Conservation (phyloP, 2,888 invertebrate species). For the Crematogaster levior region DNA sequence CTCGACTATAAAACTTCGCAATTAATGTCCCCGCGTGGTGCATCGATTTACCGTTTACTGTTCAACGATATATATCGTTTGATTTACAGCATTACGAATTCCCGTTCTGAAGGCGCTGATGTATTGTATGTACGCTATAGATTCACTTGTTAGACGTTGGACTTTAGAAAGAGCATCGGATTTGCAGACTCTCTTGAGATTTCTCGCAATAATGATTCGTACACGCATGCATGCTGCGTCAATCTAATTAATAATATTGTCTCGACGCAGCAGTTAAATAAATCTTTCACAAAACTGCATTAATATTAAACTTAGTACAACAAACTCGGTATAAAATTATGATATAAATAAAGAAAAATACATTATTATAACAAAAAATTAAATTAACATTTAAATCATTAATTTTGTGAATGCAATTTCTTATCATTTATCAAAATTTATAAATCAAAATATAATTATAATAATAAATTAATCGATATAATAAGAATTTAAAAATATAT, state of each 20-base stretch:
- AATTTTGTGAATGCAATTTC: background rate
- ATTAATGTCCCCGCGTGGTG: constrained; percentile 61
- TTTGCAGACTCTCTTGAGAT: constrained; percentile 63
- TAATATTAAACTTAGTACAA: background rate
- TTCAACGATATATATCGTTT: constrained; percentile 49
- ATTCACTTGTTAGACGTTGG: constrained; percentile 58
- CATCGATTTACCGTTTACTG: constrained; percentile 69
- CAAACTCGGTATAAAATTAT: no score
- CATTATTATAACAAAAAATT: background rate
- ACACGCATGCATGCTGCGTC: constrained; percentile 67
- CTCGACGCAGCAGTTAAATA: constrained; percentile 61
- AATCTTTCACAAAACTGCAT: background rate
- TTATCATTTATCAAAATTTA: background rate
- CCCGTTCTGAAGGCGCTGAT: constrained; percentile 55
- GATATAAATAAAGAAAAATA: no score
- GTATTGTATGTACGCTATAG: constrained; percentile 57
- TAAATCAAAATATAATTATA: background rate
- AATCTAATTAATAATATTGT: constrained; percentile 75
- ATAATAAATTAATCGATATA: background rate
- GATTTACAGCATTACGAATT: constrained; percentile 69
- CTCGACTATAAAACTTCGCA: constrained; percentile 64
- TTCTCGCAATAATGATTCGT: constrained; percentile 73
- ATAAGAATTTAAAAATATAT: background rate
- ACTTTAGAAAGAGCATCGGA: constrained; percentile 39
- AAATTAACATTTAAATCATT: background rate